These are phyloP conservation scores for Synchiropus splendidus DNA, from an alignment of 2,113 vertebrate species.

Conservation along the genomic window DNA sequence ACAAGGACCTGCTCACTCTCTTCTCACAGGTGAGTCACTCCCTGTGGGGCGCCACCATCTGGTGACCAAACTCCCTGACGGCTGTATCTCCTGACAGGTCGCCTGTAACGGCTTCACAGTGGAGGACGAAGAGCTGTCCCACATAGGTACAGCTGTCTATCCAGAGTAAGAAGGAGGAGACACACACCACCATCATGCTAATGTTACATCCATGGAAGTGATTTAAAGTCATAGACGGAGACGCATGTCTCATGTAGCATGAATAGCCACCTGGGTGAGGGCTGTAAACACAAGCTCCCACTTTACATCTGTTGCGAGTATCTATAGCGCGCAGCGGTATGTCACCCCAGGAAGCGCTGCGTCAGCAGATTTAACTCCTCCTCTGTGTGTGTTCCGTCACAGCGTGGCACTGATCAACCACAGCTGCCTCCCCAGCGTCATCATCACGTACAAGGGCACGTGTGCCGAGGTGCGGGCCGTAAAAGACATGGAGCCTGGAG, in stretches of 20 bases:
- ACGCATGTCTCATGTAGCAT: too few species aligned
- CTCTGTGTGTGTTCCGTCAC: conserved; percentile 22
- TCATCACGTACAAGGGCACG: conserved; percentile 84
- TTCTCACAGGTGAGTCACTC: conserved; percentile 79
- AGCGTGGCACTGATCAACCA: conserved; percentile 94
- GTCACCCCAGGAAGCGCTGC: too few species aligned
- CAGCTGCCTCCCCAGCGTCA: conserved; percentile 89
- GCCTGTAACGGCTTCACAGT: conserved; percentile 96
- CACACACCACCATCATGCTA: not conserved
- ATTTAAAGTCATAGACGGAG: too few species aligned
- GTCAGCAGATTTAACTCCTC: not conserved
- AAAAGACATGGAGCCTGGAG: conserved; percentile 76
- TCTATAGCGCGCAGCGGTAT: too few species aligned
- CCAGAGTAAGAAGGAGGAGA: conserved; percentile 83
- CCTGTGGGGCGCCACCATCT: too few species aligned
- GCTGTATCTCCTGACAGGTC: conserved; percentile 61
- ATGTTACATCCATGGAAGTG: too few species aligned
- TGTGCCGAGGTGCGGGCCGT: conserved; percentile 84
- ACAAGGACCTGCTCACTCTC: conserved; percentile 72
- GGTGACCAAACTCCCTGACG: not conserved
- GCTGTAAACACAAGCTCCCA: too few species aligned
- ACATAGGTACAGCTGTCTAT: conserved; percentile 89
- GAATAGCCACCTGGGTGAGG: too few species aligned
- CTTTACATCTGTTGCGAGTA: too few species aligned
- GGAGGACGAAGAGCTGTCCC: conserved; percentile 92